These are phyloP conservation scores for Clanis bilineata DNA, from an alignment of 2,888 invertebrate species.

Conservation along the genomic window DNA sequence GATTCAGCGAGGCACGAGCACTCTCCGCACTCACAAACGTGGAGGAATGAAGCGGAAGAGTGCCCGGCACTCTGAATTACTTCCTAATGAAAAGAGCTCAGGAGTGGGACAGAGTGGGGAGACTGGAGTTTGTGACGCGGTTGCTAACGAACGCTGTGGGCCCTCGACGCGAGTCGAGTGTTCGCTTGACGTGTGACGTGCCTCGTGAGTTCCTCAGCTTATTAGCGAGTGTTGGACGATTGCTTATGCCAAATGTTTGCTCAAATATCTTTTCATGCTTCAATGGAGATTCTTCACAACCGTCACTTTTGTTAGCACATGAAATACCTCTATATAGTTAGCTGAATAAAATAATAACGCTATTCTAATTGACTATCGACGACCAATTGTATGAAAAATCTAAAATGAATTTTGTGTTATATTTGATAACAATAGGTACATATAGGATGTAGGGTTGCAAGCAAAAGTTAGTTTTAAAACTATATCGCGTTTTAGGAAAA, in stretches of 20 bases:
- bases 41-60: slow-evolving; percentile 80
- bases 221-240: slow-evolving; percentile 40
- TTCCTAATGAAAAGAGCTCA: slow-evolving; percentile 81
- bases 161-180: slow-evolving; percentile 63
- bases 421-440: no score
- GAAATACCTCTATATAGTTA: not conserved
- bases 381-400: no score
- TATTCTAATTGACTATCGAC: no score
- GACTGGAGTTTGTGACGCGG: slow-evolving; percentile 66
- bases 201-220: slow-evolving; percentile 41
- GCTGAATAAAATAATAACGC: not conserved
- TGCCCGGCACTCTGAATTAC: slow-evolving; percentile 78
- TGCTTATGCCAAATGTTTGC: slow-evolving; percentile 5
- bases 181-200: slow-evolving; percentile 48
- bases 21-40: slow-evolving; percentile 69
- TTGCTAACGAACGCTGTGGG: slow-evolving; percentile 76
- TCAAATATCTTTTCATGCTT: slow-evolving; percentile 7
- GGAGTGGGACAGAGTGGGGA: slow-evolving; percentile 65
- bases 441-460: no score
- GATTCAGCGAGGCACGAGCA: slow-evolving; percentile 74
- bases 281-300: not conserved
- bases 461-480: not conserved
- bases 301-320: not conserved
- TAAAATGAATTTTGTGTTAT: no score
- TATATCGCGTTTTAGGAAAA: not conserved